Evolutionary conservation across 2,797 vertebrate genomes (phyloP).

Genomic region (Galagoides demidoff): DNA sequence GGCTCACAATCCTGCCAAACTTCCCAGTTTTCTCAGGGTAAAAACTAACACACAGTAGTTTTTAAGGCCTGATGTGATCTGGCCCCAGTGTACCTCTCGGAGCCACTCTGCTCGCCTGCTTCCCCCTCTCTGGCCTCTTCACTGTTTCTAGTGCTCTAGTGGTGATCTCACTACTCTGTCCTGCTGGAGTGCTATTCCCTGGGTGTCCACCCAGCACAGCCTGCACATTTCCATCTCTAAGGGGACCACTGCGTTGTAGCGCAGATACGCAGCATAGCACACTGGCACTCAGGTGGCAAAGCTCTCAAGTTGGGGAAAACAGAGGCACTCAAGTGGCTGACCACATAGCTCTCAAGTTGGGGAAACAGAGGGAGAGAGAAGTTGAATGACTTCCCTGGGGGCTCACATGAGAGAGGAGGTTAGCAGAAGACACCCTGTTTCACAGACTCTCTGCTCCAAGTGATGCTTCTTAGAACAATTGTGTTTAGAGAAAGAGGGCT

Average conservation of each 20-base stretch:
- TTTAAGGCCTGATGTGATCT: neutral
- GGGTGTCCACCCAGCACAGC: neutral
- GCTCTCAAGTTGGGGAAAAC: neutral
- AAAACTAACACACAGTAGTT: neutral
- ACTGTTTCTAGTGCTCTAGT: neutral
- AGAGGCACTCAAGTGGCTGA: neutral
- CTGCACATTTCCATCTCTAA: neutral
- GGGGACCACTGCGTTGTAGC: neutral
- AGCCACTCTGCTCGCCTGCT: neutral
- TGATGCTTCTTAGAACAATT: neutral
- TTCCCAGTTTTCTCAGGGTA: neutral
- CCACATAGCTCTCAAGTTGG: neutral
- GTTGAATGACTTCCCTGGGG: neutral
- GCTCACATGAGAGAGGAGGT: neutral
- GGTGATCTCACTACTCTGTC: neutral
- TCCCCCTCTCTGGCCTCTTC: neutral
- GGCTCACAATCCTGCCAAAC: neutral
- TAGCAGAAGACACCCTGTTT: neutral
- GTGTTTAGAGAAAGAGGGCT: constrained; percentile 7
- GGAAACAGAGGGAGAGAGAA: neutral
- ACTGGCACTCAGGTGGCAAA: neutral
- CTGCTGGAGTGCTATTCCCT: neutral
- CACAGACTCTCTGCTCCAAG: neutral
- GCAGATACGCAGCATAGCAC: fast-evolving
- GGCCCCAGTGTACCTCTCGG: neutral